Base-by-base conservation (phyloP, 2,113 vertebrate species). In the Plestiodon gilberti region DNA sequence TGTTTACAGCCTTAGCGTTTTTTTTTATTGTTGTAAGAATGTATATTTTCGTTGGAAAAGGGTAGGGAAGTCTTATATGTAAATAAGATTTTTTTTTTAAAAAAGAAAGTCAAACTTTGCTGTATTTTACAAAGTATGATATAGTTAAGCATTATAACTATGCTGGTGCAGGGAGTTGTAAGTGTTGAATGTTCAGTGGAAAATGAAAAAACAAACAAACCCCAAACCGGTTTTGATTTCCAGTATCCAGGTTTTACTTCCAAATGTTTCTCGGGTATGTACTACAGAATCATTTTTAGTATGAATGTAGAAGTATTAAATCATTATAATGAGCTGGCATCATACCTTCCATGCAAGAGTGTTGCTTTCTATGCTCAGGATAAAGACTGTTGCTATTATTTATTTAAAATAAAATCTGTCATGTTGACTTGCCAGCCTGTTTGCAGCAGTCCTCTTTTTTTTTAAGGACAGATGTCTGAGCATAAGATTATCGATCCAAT, bases 351-450 rank as follows among this genome's bases (percentile, higher is more conserved):
- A 88, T 89, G 87, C 77, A 82, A 77, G 86, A 76, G 77, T 91
- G 81, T 82, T 65, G 88, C 87, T 94, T 94, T 95, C 89, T 91
- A 90, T 78, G 92, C 87, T 95, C 89, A 30, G 62, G 82, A 83
- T 90, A 90, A 90, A 87, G 83, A 88, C 71, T 86, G 89, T 91
- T 82, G 87, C 79, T 90, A 89, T 83, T 83, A 83, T 90, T 93
- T 93, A 94, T 91, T 92, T 90, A 89, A 91, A 95, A 95, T 95
- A 93, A 93, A 95, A 84, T 89, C 93, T 17, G 1, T 90, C 91
- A 89, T 84, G 87, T 1, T 11, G 92, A 89, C 67, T 87, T 62
- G 90, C 20, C 86, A 79, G 23, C 79, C 82, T 89, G 81, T 85
- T 93, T 93, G 62, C 65, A 90, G 62, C 74, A 82, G 30, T 89